Conservation (phyloP, 2,113 vertebrate species). For the Collichthys lucidus region DNA sequence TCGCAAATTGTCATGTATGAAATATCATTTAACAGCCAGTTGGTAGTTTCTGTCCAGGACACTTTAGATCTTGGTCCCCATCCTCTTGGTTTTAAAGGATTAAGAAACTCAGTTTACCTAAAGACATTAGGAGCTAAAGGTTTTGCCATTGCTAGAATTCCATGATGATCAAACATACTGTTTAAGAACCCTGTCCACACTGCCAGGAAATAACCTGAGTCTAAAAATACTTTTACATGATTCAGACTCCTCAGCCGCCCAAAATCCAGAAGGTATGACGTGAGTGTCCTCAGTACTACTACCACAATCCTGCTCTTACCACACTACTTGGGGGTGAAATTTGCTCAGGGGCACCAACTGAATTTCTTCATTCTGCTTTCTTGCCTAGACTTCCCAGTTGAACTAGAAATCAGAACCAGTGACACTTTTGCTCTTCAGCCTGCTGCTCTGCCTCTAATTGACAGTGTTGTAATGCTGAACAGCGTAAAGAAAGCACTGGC, state of each 20-base stretch:
- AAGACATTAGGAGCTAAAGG: no score
- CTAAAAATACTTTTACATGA: not conserved
- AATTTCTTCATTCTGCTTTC: not conserved
- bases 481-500: constrained; percentile 20
- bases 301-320: not conserved
- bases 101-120: no score
- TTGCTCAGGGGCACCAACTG: not conserved
- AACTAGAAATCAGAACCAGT: not conserved
- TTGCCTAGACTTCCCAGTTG: not conserved
- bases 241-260: not conserved
- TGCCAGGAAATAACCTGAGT: no score
- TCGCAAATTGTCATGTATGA: no score
- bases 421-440: constrained; percentile 18
- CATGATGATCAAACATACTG: no score
- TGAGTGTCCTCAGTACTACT: not conserved
- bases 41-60: no score
- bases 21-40: no score
- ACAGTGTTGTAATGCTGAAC: constrained; percentile 40
- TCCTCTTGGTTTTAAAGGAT: no score
- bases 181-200: no score
- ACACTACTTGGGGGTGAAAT: not conserved
- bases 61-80: no score
- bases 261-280: not conserved
- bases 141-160: no score
- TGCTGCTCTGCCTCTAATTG: constrained; percentile 28